phyloP scores from a whole-genome alignment of 2,888 invertebrate genomes.

The Embidobia sp. region DNA sequence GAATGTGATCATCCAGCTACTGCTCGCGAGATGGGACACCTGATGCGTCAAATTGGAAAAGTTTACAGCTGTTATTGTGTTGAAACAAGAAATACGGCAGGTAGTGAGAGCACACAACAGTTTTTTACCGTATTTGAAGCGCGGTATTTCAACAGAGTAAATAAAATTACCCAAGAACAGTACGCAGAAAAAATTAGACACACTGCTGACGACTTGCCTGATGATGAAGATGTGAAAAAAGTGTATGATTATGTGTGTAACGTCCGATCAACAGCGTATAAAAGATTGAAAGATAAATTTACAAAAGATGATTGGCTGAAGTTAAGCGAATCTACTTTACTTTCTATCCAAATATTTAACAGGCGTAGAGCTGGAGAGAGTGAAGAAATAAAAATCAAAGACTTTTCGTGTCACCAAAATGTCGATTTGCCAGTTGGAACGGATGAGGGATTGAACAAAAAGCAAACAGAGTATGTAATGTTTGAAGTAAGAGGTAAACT shows the following conservation, averaged over 20 bases:
- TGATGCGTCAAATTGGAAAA: conserved; percentile 12
- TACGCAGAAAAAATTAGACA: conserved; percentile 7
- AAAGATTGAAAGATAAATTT: not conserved
- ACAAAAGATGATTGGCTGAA: not conserved
- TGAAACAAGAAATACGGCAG: not conserved
- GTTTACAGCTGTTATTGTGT: not conserved
- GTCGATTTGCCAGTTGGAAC: not conserved
- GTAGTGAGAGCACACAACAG: not conserved
- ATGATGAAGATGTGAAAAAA: conserved; percentile 4
- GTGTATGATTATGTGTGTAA: not conserved
- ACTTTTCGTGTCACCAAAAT: not conserved
- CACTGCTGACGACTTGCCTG: conserved; percentile 4
- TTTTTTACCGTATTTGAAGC: conserved; percentile 28
- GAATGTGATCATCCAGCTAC: conserved; percentile 15
- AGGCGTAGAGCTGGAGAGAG: conserved; percentile 21
- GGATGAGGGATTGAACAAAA: too few species aligned
- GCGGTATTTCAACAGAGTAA: conserved; percentile 10
- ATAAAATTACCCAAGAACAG: conserved; percentile 6
- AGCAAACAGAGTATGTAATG: not conserved
- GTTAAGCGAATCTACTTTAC: conserved; percentile 7
- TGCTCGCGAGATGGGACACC: conserved; percentile 1
- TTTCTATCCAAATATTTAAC: conserved; percentile 22
- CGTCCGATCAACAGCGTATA: not conserved
- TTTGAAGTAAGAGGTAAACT: conserved; percentile 30
- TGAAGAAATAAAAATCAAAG: conserved; percentile 31